Percentiles rank a stretch among this genome's conserved stretches.
phyloP scores from a whole-genome alignment of 2,113 vertebrate genomes.

The Rafetus swinhoei region DNA sequence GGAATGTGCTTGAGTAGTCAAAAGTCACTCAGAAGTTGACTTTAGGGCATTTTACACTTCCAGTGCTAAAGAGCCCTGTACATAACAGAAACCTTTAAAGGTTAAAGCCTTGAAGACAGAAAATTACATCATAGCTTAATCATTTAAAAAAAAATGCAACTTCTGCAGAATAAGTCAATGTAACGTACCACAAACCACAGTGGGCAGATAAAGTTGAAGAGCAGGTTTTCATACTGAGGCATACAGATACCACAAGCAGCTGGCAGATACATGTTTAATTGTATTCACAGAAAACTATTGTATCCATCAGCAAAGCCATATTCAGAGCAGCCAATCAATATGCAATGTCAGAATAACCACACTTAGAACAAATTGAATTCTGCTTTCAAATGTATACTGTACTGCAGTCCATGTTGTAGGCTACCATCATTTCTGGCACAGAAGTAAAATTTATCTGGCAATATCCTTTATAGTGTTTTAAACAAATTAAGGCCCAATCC shows the following conservation, averaged over 20 bases:
- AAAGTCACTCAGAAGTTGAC: slow-evolving; percentile 67
- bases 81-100: slow-evolving; percentile 55
- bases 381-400: not conserved
- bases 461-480: slow-evolving; percentile 9
- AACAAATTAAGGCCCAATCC: not conserved
- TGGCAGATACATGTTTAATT: slow-evolving; percentile 76
- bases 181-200: slow-evolving; percentile 76
- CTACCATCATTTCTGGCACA: not conserved
- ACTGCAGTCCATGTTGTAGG: not conserved
- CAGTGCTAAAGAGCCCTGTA: slow-evolving; percentile 60
- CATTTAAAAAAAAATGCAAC: slow-evolving; percentile 74
- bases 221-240: slow-evolving; percentile 75
- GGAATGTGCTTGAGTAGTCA: slow-evolving; percentile 80
- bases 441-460: not conserved
- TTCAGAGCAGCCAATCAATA: slow-evolving; percentile 25
- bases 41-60: slow-evolving; percentile 60
- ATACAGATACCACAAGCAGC: slow-evolving; percentile 76
- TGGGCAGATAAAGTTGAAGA: slow-evolving; percentile 64
- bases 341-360: slow-evolving; percentile 35
- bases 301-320: slow-evolving; percentile 44
- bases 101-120: slow-evolving; percentile 72
- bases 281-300: slow-evolving; percentile 74
- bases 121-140: slow-evolving; percentile 81
- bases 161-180: slow-evolving; percentile 74
- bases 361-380: not conserved